Percentiles rank a stretch among this genome's conserved stretches.
Evolutionary conservation across 2,888 invertebrate species (phyloP).

Genomic region (Arctia plantaginis): DNA sequence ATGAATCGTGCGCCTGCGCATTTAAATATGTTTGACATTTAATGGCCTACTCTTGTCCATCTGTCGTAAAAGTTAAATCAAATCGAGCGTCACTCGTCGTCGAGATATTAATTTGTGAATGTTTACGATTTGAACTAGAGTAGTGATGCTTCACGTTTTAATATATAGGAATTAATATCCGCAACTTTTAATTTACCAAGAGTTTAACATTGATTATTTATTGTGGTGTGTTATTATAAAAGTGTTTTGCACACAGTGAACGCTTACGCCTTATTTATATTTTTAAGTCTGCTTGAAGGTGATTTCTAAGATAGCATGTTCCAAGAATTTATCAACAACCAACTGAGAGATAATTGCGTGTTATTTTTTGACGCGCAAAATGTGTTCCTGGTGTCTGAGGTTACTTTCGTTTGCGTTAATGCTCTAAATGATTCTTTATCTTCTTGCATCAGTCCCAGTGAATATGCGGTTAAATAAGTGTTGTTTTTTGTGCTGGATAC

Average conservation of each 20-base stretch:
- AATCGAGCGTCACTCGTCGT: slow-evolving; percentile 38
- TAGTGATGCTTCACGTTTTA: slow-evolving; percentile 34
- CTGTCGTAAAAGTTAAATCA: slow-evolving; percentile 49
- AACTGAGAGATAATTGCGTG: slow-evolving; percentile 7
- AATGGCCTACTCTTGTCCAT: slow-evolving; percentile 32
- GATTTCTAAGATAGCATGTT: slow-evolving; percentile 25
- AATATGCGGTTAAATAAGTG: not conserved
- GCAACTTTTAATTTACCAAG: slow-evolving; percentile 2
- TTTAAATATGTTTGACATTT: slow-evolving; percentile 48
- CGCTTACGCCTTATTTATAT: slow-evolving; percentile 8
- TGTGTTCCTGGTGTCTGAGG: not conserved
- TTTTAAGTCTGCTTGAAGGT: slow-evolving; percentile 11
- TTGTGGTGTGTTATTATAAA: slow-evolving; percentile 7
- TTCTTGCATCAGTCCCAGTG: not conserved
- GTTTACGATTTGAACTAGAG: slow-evolving; percentile 46
- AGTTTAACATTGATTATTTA: slow-evolving; percentile 5
- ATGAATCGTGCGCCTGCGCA: slow-evolving; percentile 24
- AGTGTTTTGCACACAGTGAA: slow-evolving; percentile 6
- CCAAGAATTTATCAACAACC: slow-evolving; percentile 18
- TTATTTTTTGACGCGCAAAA: slow-evolving; percentile 2
- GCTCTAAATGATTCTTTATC: not conserved
- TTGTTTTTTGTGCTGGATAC: not conserved
- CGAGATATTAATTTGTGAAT: slow-evolving; percentile 45
- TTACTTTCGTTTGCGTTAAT: not conserved
- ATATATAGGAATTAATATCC: slow-evolving; percentile 30